Evolutionary conservation across 2,888 invertebrate genomes (phyloP).

Genomic region (Perithous albicinctus): DNA sequence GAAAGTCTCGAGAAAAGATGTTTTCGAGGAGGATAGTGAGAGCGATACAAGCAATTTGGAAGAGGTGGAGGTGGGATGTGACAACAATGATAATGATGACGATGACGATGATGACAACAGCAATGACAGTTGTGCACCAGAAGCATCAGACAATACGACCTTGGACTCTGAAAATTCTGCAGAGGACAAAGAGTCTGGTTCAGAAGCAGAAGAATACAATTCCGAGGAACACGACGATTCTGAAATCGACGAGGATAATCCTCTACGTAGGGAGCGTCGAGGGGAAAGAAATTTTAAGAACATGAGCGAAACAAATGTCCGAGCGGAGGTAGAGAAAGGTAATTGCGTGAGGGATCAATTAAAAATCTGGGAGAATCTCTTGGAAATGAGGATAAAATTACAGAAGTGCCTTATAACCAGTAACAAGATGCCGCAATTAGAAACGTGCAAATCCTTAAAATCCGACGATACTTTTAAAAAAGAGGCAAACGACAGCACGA

Average conservation of each 20-base stretch:
- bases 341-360: slow-evolving; percentile 90
- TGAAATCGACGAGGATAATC: slow-evolving; percentile 81
- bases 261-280: slow-evolving; percentile 82
- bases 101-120: slow-evolving; percentile 33
- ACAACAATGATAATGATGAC: slow-evolving; percentile 61
- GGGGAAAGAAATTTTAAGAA: slow-evolving; percentile 85
- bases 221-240: slow-evolving; percentile 78
- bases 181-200: slow-evolving; percentile 57
- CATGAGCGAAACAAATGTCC: slow-evolving; percentile 86
- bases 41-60: slow-evolving; percentile 64
- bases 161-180: slow-evolving; percentile 50
- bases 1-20: slow-evolving; percentile 87
- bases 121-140: slow-evolving; percentile 55
- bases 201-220: slow-evolving; percentile 74
- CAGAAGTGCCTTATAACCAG: slow-evolving; percentile 92
- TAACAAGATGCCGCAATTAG: slow-evolving; percentile 92
- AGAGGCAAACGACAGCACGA: slow-evolving; percentile 86
- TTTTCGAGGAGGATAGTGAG: slow-evolving; percentile 74
- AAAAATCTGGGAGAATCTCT: slow-evolving; percentile 92
- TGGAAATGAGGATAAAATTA: slow-evolving; percentile 94
- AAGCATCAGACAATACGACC: slow-evolving; percentile 47
- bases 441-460: slow-evolving; percentile 85
- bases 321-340: slow-evolving; percentile 88
- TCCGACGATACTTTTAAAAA: slow-evolving; percentile 86
- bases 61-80: slow-evolving; percentile 64